Conservation (phyloP, 1,140 invertebrate genomes). For the Vollenhovia emeryi region DNA sequence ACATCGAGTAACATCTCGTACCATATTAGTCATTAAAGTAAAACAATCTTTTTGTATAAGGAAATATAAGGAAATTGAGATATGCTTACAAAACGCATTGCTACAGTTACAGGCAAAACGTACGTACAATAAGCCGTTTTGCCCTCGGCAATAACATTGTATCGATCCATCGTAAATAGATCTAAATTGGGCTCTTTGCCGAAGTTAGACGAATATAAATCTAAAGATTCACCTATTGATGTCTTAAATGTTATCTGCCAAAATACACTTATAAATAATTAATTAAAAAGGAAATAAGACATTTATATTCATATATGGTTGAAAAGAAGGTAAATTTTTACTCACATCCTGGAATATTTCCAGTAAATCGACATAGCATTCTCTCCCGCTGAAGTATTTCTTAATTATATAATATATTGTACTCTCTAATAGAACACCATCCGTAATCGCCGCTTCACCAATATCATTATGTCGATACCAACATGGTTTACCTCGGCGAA, state of each 20-base stretch:
- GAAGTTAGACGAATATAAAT: conserved; percentile 87
- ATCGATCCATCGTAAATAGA: conserved; percentile 94
- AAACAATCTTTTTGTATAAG: background rate
- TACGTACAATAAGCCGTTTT: conserved; percentile 98
- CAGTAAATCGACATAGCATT: background rate
- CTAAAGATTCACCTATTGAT: conserved; percentile 91
- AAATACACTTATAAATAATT: conserved; percentile 23
- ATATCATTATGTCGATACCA: background rate
- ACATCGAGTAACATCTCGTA: background rate
- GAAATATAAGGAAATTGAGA: conserved; percentile 3
- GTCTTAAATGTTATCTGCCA: conserved; percentile 91
- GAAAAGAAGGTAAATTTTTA: conserved; percentile 39
- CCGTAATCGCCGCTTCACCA: background rate
- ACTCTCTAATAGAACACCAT: background rate
- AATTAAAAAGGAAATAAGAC: background rate
- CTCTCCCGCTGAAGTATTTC: background rate
- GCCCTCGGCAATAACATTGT: conserved; percentile 96
- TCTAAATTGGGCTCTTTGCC: conserved; percentile 89
- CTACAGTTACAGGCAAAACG: conserved; percentile 94
- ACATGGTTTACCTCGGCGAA: conserved; percentile 89
- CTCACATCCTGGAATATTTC: conserved; percentile 66
- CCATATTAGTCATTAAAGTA: background rate
- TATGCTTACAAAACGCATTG: conserved; percentile 93
- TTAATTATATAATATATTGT: background rate
- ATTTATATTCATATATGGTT: conserved; percentile 1